Percentiles rank a stretch among this genome's conserved stretches.
Evolutionary conservation across 2,888 invertebrate genomes (phyloP).

Genomic region (Melieria omissa): DNA sequence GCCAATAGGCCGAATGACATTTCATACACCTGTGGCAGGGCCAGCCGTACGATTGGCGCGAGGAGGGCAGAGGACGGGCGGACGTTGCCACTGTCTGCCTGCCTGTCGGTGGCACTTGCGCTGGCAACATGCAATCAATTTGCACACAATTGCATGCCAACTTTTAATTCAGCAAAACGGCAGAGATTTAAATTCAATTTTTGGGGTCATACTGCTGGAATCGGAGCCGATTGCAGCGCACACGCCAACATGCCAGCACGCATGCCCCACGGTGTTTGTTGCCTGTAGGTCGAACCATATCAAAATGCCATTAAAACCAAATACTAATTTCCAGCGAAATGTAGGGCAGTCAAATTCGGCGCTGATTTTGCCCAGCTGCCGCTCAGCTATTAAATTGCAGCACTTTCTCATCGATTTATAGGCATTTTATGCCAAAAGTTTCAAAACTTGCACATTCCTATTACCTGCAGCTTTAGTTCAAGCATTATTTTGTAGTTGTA

Average conservation of each 20-base stretch:
- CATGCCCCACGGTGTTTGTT: not conserved
- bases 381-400: not conserved
- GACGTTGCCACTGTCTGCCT: not conserved
- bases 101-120: not conserved
- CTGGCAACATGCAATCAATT: constrained; percentile 55
- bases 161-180: constrained; percentile 42
- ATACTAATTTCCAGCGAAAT: not conserved
- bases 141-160: constrained; percentile 47
- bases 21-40: constrained; percentile 37
- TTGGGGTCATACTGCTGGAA: constrained; percentile 52
- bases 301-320: no score
- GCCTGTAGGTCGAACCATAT: not conserved
- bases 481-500: constrained; percentile 5
- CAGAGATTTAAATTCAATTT: constrained; percentile 55
- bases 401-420: no score
- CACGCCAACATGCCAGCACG: not conserved
- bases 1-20: constrained; percentile 24
- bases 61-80: not conserved
- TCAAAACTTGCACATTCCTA: not conserved
- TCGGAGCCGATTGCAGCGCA: constrained; percentile 2
- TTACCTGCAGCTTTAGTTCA: not conserved
- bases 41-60: no score
- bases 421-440: no score
- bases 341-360: not conserved
- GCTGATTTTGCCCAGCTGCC: not conserved